Conservation (phyloP, 2,888 invertebrate genomes). For the Coelogynopora nodosa region DNA sequence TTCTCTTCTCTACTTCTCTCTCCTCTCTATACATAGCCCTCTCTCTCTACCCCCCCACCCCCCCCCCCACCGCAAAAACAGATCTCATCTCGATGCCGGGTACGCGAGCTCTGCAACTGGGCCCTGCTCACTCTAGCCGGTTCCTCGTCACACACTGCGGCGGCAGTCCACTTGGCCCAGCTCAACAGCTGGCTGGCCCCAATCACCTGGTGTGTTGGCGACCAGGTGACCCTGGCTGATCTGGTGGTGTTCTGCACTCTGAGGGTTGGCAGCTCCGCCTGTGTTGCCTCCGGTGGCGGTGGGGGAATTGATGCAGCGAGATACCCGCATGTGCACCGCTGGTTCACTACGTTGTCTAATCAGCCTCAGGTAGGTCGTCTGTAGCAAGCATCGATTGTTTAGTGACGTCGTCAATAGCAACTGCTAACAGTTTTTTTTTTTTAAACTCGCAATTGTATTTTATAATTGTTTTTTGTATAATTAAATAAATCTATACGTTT, state of each 20-base stretch:
- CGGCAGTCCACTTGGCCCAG: neutral
- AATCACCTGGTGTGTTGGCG: neutral
- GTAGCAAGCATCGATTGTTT: too few relatives aligned
- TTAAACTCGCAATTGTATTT: neutral
- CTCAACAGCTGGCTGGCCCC: neutral
- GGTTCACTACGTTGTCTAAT: neutral
- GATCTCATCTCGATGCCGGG: neutral
- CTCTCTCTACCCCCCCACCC: too few relatives aligned
- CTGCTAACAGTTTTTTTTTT: too few relatives aligned
- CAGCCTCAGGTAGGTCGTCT: conserved; percentile 16
- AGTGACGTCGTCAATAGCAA: too few relatives aligned
- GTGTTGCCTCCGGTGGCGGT: neutral
- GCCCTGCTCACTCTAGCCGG: neutral
- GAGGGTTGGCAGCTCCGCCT: neutral
- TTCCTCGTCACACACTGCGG: neutral
- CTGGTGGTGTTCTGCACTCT: neutral
- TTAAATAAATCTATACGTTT: too few relatives aligned
- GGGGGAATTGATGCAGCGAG: neutral
- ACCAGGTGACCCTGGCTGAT: neutral
- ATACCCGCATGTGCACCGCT: neutral
- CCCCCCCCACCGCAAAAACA: too few relatives aligned
- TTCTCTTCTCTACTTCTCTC: too few relatives aligned
- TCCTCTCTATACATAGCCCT: too few relatives aligned
- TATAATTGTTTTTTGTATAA: neutral
- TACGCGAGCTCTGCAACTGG: conserved; percentile 12